These are phyloP conservation scores for Sebastes nivosus DNA, from an alignment of 2,797 vertebrate species.

Conservation along the genomic window DNA sequence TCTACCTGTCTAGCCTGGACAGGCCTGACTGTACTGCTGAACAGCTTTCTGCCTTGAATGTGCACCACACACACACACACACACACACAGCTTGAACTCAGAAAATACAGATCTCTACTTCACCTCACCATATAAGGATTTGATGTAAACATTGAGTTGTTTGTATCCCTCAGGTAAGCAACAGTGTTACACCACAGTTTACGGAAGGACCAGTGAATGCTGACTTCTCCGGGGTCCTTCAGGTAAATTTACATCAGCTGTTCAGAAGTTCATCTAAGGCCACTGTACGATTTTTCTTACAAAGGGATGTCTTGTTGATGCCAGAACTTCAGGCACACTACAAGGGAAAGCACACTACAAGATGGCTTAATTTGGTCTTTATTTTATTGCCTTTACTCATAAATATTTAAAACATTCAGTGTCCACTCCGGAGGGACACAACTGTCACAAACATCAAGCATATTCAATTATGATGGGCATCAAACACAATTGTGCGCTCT, in stretches of 20 bases:
- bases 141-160: constrained; percentile 26
- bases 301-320: background rate
- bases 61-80: too few species aligned
- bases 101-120: background rate
- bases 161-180: constrained; percentile 84
- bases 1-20: background rate
- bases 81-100: background rate
- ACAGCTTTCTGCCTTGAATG: background rate
- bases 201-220: constrained; percentile 89
- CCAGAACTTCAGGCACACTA: background rate
- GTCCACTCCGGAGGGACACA: background rate
- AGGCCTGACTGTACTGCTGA: background rate
- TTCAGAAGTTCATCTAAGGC: background rate
- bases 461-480: background rate
- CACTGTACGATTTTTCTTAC: background rate
- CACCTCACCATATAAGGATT: background rate
- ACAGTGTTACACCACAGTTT: constrained; percentile 89
- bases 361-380: background rate
- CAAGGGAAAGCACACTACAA: background rate
- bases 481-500: background rate
- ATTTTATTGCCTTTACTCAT: background rate
- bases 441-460: background rate
- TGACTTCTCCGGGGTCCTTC: constrained; percentile 92
- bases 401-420: background rate
- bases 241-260: constrained; percentile 78